A percentile compares a stretch with the other conserved stretches of the same genome.
Evolutionary conservation across 2,888 invertebrate genomes (phyloP).

Genomic region (Steinernema hermaphroditum): DNA sequence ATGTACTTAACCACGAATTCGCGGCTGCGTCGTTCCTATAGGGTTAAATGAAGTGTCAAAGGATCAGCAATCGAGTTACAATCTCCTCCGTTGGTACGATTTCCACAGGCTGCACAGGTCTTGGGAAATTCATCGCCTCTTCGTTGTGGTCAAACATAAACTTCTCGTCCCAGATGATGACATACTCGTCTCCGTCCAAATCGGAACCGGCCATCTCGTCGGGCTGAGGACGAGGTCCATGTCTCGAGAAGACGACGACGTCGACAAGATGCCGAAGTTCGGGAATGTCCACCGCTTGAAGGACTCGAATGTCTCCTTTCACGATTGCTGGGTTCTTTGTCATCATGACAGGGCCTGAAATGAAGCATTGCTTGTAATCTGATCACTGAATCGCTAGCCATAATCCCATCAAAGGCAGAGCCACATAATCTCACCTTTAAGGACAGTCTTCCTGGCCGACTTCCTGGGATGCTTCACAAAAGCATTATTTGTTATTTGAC

Average conservation of each 20-base stretch:
- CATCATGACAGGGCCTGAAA: constrained; percentile 65
- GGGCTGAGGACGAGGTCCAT: constrained; percentile 68
- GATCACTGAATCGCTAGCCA: constrained; percentile 5
- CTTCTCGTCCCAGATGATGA: constrained; percentile 67
- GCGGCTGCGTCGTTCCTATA: constrained; percentile 66
- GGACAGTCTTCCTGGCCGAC: constrained; percentile 2
- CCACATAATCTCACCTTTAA: too few species aligned
- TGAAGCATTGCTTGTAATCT: background rate
- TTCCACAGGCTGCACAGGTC: background rate
- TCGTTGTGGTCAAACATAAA: constrained; percentile 65
- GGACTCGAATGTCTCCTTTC: constrained; percentile 68
- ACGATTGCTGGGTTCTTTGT: constrained; percentile 69
- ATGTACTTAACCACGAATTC: constrained; percentile 66
- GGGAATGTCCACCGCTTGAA: constrained; percentile 61
- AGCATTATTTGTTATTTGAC: constrained; percentile 54
- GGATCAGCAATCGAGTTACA: background rate
- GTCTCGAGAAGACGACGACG: constrained; percentile 68
- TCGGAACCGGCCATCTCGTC: constrained; percentile 69
- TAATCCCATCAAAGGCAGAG: too few species aligned
- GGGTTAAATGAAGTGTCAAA: too few species aligned
- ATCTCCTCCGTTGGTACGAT: background rate
- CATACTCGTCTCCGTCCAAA: constrained; percentile 69
- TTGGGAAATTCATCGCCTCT: constrained; percentile 40
- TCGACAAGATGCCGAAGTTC: constrained; percentile 65
- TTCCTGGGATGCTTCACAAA: constrained; percentile 35